Evolutionary conservation across 2,888 invertebrate species (phyloP), one percentile per base, ranked within the genome.

Genomic region (Erebia ligea): DNA sequence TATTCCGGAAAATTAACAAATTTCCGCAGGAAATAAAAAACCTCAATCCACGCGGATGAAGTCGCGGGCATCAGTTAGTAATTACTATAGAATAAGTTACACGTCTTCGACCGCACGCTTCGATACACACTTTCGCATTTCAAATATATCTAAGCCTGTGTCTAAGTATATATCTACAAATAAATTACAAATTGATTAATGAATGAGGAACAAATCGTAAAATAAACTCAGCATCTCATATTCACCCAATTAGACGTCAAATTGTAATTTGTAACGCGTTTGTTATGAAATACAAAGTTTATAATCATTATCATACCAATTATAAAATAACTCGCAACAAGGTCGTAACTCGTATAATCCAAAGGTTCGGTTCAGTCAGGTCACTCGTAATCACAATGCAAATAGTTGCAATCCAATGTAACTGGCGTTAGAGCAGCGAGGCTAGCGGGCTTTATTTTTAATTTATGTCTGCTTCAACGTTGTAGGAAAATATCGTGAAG

Each of bases 321-420:
- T 62, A 62, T 62, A 59, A 42, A 13, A 68, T 63, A 69, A 61
- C 67, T 65, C 52, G 71, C 59, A 68, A 67, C 67, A 64, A 70
- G 71, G 72, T 66, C 70, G 68, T 62, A 50, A n/a, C n/a, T n/a
- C 68, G 68, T 69, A 72, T 67, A 72, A 74, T 71, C 69, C 61
- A 61, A 63, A 74, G 74, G 65, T 71, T 65, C 67, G 67, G 75
- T 70, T 75, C 77, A 76, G 56, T 42, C 61, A 56, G 74, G 72
- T 73, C 72, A 70, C 10, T 40, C 25, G 61, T 75, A 77, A 77
- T 76, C 68, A 68, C 62, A 73, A 73, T 73, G 67, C 71, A 70
- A 70, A 71, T 61, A 70, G 58, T 73, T 71, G 66, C 61, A 71
- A 57, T 58, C 58, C 56, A 45, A 68, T 66, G 54, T 25, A 40